Evolutionary conservation across 2,113 vertebrate genomes (phyloP), one percentile per base, ranked within the genome.

Genomic region (Phrynocephalus versicolor): DNA sequence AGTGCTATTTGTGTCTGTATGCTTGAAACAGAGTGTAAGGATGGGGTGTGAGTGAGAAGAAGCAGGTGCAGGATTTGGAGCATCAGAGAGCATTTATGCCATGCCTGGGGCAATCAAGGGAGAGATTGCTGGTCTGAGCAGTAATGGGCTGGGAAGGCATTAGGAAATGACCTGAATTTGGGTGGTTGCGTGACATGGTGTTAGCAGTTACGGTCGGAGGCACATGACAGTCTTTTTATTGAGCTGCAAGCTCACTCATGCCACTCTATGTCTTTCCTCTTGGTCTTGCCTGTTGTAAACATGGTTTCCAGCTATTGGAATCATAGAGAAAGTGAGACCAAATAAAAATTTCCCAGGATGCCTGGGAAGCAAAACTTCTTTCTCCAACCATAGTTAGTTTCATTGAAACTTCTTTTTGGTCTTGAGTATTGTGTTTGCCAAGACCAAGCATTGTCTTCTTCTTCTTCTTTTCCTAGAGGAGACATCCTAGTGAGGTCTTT

Each of bases 131-230:
- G 60, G 74, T 18, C 8, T 71, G 35, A 51, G 75, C 27, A 57
- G 25, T 60, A 71, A 60, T 41, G 21, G 65, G 45, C 3, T 16
- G 37, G 76, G 19, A 85, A 70, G 58, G 19, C 33, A 21, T 14
- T 2, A 57, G 51, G 33, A 77, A 64, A 25, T 79, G 75, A 71
- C 65, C 83, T 85, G 65, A 79, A 85, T 85, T 16, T 23, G 25
- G 25, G 74, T 23, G 45, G 33, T 35, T 69, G 14, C 33, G 18
- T 58, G 75, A 77, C 65, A 78, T 14, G 60, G 19, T 21, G 33
- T 45, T 78, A 23, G 8, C 18, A 12, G 19, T 14, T 69, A 45
- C 58, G 65, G 25, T 19, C 13, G 41, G 25, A 60, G 25, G 41
- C 55, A 70, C 45, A 45, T 51, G 35, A 7, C 72, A 19, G 37